Evolutionary conservation across 2,888 invertebrate genomes (phyloP).

Genomic region (Scelioninae gen. 2): DNA sequence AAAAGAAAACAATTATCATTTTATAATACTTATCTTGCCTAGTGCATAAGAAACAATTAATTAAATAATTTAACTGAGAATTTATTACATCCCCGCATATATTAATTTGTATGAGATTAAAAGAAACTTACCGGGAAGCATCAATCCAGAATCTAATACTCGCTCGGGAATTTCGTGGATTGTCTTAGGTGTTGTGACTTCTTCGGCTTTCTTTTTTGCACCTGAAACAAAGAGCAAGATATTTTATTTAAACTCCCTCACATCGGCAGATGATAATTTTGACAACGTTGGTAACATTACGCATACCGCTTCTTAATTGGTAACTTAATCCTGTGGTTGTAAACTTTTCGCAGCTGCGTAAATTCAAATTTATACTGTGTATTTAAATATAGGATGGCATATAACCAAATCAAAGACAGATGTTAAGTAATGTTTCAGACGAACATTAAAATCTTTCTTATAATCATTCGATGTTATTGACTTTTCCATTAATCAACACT

Average conservation of each 20-base stretch:
- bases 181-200: conserved; percentile 78
- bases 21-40: no score
- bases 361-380: conserved; percentile 33
- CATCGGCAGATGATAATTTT: conserved; percentile 14
- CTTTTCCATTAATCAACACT: no score
- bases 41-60: no score
- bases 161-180: conserved; percentile 82
- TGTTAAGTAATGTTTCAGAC: background rate
- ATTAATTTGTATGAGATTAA: no score
- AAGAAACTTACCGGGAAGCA: conserved; percentile 79
- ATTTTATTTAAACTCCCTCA: conserved; percentile 30
- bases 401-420: conserved; percentile 3
- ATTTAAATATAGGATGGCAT: conserved; percentile 16
- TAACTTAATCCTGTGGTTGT: conserved; percentile 45
- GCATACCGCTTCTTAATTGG: conserved; percentile 47
- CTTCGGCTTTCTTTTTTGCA: conserved; percentile 75
- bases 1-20: no score
- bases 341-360: conserved; percentile 46
- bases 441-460: no score
- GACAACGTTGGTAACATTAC: conserved; percentile 42
- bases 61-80: no score
- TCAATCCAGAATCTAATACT: conserved; percentile 81
- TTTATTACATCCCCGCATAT: no score
- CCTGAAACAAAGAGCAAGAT: conserved; percentile 72
- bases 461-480: no score